Conservation (phyloP, 2,888 invertebrate species). For the Cryptus armator region DNA sequence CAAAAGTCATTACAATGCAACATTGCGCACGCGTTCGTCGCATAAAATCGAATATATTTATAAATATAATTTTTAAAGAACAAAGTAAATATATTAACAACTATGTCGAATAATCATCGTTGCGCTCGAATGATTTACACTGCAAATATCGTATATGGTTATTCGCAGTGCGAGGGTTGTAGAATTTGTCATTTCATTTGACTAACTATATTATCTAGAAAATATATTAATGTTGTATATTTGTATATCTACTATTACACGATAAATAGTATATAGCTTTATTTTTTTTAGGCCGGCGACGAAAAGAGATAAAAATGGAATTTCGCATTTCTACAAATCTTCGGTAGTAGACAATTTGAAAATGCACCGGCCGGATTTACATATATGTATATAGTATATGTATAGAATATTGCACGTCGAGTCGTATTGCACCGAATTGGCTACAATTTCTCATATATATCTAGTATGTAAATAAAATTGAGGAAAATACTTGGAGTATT, state of each 20-base stretch:
- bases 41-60: conserved; percentile 38
- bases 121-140: conserved; percentile 14
- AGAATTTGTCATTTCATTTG: conserved; percentile 67
- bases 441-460: conserved; percentile 57
- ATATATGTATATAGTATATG: conserved; percentile 39
- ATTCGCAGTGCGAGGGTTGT: conserved; percentile 14
- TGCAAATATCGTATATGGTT: neutral
- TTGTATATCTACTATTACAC: conserved; percentile 56
- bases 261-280: conserved; percentile 55
- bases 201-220: conserved; percentile 68
- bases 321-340: conserved; percentile 42
- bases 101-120: conserved; percentile 43
- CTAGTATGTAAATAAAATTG: conserved; percentile 36
- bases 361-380: conserved; percentile 48
- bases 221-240: conserved; percentile 72
- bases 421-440: conserved; percentile 64
- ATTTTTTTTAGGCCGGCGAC: conserved; percentile 37
- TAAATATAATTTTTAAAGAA: conserved; percentile 54
- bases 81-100: conserved; percentile 45
- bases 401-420: conserved; percentile 68
- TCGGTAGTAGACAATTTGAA: conserved; percentile 39
- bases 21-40: conserved; percentile 30
- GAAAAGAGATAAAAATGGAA: conserved; percentile 26
- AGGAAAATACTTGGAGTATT: conserved; percentile 19
- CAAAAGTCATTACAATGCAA: conserved; percentile 43